Evolutionary conservation across 2,113 vertebrate species (phyloP), one percentile per base, ranked within the genome.

Genomic region (Numenius arquata): DNA sequence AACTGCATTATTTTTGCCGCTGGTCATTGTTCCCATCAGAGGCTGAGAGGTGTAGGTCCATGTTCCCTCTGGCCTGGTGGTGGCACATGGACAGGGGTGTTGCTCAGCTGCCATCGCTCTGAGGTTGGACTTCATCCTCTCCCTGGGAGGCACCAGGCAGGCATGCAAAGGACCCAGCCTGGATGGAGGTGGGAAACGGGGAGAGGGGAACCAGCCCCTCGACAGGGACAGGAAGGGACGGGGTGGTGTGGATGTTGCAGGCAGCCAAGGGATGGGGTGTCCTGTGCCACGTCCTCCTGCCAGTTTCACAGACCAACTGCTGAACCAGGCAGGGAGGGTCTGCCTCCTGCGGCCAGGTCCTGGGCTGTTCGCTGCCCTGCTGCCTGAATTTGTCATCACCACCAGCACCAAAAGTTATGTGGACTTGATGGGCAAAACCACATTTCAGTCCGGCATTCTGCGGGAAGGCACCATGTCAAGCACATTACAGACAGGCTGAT

Each of bases 211-310:
- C 36, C 47, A 15, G 76, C 17, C 36, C 47, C 36, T 21, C 6
- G 2, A 34, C 6, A 29, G n/a, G 32, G 45, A 11, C 8, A 4
- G 47, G 36, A 11, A 4, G 5, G 45, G 59, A 8, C 5, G 0
- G 58, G 45, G 75, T 9, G 9, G 29, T 34, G 47, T 7, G 10
- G 17, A 12, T 1, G 8, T 47, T 65, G 59, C 59, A 15, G 3
- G 17, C 4, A 3, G 36, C 47, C 4, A 4, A 52, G 75, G 45
- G 13, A 21, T 3, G 6, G 29, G 17, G 47, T 41, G 30, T 34
- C 36, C 59, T 21, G 12, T 14, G 17, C 75, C 36, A 41, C 1
- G 6, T 40, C 75, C 29, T 52, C 36, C 45, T 36, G 9, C 36
- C 2, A 4, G 36, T 34, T 63, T 52, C 38, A 29, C 59, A 34